phyloP scores from a whole-genome alignment of 1,140 invertebrate species.

The Cydia amplana region DNA sequence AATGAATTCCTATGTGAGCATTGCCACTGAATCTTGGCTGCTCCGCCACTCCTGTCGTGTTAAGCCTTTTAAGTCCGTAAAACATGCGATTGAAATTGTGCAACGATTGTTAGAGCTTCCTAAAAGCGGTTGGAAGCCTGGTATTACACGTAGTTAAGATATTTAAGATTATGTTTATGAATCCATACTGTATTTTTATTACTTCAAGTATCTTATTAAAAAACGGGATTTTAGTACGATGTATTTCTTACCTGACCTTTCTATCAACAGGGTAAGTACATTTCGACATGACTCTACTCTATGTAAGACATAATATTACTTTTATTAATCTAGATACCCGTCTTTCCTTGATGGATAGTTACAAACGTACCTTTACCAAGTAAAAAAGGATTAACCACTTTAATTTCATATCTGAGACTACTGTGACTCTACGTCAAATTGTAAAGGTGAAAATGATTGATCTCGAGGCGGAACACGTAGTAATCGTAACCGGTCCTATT shows the following conservation, averaged over 20 bases:
- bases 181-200: background rate
- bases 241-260: background rate
- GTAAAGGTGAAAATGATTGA: conserved; percentile 31
- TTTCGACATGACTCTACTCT: background rate
- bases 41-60: conserved; percentile 51
- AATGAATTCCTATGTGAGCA: conserved; percentile 75
- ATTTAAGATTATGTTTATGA: background rate
- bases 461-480: conserved; percentile 3
- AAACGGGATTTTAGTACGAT: background rate
- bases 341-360: background rate
- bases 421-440: conserved; percentile 13
- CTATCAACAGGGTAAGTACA: background rate
- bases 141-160: background rate
- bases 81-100: conserved; percentile 20
- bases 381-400: background rate
- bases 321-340: background rate
- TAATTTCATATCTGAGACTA: conserved; percentile 20
- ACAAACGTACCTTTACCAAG: background rate
- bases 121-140: background rate
- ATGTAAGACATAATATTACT: background rate
- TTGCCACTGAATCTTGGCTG: conserved; percentile 71
- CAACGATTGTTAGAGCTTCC: background rate
- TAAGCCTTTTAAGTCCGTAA: conserved; percentile 41
- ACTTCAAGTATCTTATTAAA: background rate
- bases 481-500: conserved; percentile 35